These are phyloP conservation scores for Helarctos malayanus DNA, from an alignment of 2,797 vertebrate species.

Conservation along the genomic window DNA sequence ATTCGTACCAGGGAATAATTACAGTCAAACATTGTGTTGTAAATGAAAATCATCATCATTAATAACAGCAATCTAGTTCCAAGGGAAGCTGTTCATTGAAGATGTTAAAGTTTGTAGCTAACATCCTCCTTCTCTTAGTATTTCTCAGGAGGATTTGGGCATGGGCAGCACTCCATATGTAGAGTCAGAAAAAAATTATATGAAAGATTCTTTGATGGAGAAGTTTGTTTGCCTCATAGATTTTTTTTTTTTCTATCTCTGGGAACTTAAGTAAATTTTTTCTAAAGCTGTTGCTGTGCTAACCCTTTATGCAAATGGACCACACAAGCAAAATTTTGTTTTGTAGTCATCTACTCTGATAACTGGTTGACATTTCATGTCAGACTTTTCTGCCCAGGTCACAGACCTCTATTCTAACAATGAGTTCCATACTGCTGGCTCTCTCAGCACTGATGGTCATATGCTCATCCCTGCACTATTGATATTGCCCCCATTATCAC, in stretches of 20 bases:
- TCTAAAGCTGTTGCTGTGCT: background rate
- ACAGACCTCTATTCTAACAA: background rate
- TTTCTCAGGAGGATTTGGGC: background rate
- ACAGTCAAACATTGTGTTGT: background rate
- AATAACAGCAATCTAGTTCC: conserved; percentile 61
- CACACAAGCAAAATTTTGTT: background rate
- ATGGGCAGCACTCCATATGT: background rate
- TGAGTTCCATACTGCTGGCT: background rate
- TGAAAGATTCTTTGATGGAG: background rate
- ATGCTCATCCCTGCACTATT: background rate
- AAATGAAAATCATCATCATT: conserved; percentile 49
- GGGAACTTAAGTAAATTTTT: background rate
- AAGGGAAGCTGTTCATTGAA: background rate
- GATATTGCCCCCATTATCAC: rapidly evolving
- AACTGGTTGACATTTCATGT: background rate
- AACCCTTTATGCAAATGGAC: background rate
- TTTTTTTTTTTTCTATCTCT: background rate
- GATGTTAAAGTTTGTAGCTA: background rate
- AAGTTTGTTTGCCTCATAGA: background rate
- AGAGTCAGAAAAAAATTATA: background rate
- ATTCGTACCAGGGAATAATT: conserved; percentile 67
- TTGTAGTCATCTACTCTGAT: background rate
- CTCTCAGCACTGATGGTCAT: background rate
- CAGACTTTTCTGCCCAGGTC: background rate
- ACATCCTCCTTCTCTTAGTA: background rate